Percentiles rank a stretch among this genome's conserved stretches.
phyloP scores from a whole-genome alignment of 2,888 invertebrate genomes.

The Heliconius erato region DNA sequence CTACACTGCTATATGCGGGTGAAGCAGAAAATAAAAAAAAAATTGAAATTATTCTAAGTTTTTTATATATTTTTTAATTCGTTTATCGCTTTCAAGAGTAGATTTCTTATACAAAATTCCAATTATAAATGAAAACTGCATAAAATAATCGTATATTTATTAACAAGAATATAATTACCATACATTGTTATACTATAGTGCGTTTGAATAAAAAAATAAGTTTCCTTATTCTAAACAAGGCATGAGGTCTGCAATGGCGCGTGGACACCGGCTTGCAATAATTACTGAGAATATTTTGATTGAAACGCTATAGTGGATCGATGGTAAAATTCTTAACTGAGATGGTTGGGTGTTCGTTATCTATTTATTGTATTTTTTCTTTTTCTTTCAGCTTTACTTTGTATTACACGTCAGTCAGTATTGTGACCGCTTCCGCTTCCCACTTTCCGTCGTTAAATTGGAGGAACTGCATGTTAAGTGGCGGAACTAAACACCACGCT shows the following conservation, averaged over 20 bases:
- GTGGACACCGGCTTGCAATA: conserved; percentile 57
- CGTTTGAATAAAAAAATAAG: conserved; percentile 40
- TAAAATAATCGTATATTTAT: conserved; percentile 13
- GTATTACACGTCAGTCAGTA: neutral
- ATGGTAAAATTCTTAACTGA: neutral
- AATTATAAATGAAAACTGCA: neutral
- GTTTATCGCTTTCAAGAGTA: neutral
- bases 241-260: conserved; percentile 63
- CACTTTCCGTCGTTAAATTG: neutral
- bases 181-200: neutral
- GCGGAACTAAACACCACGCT: neutral
- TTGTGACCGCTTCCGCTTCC: neutral
- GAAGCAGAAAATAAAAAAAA: too few species aligned
- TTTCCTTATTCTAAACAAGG: conserved; percentile 56
- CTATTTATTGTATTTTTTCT: neutral
- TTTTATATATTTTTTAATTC: neutral
- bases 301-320: neutral
- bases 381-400: too few species aligned
- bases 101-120: neutral
- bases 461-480: neutral
- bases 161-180: conserved; percentile 12
- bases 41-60: too few species aligned
- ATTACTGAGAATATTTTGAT: conserved; percentile 19
- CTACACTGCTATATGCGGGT: too few species aligned
- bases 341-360: neutral